phyloP scores from a whole-genome alignment of 1,140 invertebrate genomes.

The Littorina saxatilis region DNA sequence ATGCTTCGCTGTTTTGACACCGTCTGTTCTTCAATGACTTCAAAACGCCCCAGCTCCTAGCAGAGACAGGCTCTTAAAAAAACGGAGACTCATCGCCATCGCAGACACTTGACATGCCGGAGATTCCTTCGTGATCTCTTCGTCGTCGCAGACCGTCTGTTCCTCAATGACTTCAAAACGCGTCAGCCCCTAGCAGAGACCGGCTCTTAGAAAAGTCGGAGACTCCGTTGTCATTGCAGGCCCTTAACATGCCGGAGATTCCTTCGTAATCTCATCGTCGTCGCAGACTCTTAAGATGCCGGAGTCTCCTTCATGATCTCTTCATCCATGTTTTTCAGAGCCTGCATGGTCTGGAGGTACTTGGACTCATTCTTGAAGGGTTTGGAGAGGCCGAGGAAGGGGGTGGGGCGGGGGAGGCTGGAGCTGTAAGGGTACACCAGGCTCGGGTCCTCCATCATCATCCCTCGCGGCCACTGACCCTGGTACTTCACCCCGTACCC shows the following conservation, averaged over 20 bases:
- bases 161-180: too few species aligned
- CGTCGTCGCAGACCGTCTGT: too few species aligned
- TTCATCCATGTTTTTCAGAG: conserved; percentile 41
- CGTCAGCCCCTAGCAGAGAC: too few species aligned
- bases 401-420: conserved; percentile 40
- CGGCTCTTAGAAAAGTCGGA: too few species aligned
- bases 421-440: conserved; percentile 44
- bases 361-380: conserved; percentile 47
- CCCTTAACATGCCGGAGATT: background rate
- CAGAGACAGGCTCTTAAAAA: too few species aligned
- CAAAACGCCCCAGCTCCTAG: too few species aligned
- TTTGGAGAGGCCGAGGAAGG: conserved; percentile 46
- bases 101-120: too few species aligned
- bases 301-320: conserved; percentile 45
- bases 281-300: conserved; percentile 8
- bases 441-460: conserved; percentile 27
- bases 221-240: too few species aligned
- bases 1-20: too few species aligned
- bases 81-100: too few species aligned
- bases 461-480: conserved; percentile 8
- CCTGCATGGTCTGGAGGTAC: conserved; percentile 42
- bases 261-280: background rate
- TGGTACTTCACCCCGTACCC: background rate
- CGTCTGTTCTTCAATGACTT: too few species aligned
- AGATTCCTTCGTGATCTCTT: too few species aligned